Evolutionary conservation across 2,888 invertebrate species (phyloP).

Genomic region (Morpho deidamia): DNA sequence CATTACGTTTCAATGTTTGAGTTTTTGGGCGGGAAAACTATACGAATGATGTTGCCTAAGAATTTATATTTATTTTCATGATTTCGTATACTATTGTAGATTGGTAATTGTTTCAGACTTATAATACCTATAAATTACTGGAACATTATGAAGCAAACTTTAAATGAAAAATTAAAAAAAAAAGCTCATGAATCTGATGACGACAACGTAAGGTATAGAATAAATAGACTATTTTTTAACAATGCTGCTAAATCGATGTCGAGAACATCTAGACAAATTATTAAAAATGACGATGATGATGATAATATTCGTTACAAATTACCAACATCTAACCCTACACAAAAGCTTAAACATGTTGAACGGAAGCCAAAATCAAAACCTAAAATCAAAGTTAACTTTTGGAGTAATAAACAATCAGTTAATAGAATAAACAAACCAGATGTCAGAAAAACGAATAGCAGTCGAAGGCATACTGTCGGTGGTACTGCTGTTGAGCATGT

Average conservation of each 20-base stretch:
- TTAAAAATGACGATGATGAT: slow-evolving; percentile 42
- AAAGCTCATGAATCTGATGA: slow-evolving; percentile 65
- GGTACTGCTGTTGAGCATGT: slow-evolving; percentile 30
- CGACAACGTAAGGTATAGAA: slow-evolving; percentile 60
- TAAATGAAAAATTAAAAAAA: slow-evolving; percentile 40
- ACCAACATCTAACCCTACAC: slow-evolving; percentile 40
- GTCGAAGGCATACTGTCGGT: slow-evolving; percentile 52
- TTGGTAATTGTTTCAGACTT: slow-evolving; percentile 9
- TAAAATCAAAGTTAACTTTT: slow-evolving; percentile 70
- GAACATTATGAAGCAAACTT: slow-evolving; percentile 41
- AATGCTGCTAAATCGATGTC: slow-evolving; percentile 30
- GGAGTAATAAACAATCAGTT: slow-evolving; percentile 56
- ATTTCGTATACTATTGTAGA: not conserved
- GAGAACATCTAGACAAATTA: slow-evolving; percentile 34
- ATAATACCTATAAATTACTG: not conserved
- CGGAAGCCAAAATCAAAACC: slow-evolving; percentile 54
- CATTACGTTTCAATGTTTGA: no score
- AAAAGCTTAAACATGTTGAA: slow-evolving; percentile 43
- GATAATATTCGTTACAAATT: slow-evolving; percentile 59
- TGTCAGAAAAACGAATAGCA: slow-evolving; percentile 36
- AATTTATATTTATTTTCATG: not conserved
- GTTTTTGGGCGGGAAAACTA: slow-evolving; percentile 48
- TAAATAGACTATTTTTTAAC: slow-evolving; percentile 52
- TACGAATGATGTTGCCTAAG: not conserved
- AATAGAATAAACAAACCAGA: slow-evolving; percentile 44